phyloP scores from a whole-genome alignment of 2,113 vertebrate genomes.

The Sakesphorus luctuosus region DNA sequence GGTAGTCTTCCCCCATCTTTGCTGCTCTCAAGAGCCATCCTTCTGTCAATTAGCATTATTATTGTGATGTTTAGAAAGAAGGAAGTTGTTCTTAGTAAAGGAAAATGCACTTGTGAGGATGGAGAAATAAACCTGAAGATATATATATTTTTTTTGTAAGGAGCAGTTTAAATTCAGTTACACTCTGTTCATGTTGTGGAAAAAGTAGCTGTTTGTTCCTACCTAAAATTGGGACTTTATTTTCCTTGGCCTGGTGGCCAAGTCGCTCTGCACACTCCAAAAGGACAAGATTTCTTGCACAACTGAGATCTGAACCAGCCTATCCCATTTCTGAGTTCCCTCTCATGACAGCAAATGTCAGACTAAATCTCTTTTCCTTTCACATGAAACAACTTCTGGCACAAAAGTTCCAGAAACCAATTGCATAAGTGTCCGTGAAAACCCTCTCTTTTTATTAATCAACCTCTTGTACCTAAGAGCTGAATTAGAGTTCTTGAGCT shows the following conservation, averaged over 20 bases:
- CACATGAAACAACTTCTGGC: neutral
- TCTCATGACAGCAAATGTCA: neutral
- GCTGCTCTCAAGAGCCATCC: neutral
- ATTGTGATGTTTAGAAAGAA: neutral
- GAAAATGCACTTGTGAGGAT: neutral
- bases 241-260: neutral
- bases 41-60: neutral
- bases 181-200: neutral
- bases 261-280: neutral
- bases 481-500: neutral
- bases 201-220: neutral
- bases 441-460: neutral
- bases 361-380: neutral
- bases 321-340: neutral
- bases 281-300: neutral
- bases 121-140: neutral
- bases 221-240: neutral
- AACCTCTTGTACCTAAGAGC: neutral
- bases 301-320: neutral
- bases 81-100: neutral
- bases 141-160: neutral
- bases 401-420: constrained; percentile 7
- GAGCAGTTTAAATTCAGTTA: neutral
- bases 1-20: neutral
- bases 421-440: constrained; percentile 14